These are phyloP conservation scores for Rhyzopertha dominica DNA, from an alignment of 1,140 invertebrate genomes.

Conservation along the genomic window DNA sequence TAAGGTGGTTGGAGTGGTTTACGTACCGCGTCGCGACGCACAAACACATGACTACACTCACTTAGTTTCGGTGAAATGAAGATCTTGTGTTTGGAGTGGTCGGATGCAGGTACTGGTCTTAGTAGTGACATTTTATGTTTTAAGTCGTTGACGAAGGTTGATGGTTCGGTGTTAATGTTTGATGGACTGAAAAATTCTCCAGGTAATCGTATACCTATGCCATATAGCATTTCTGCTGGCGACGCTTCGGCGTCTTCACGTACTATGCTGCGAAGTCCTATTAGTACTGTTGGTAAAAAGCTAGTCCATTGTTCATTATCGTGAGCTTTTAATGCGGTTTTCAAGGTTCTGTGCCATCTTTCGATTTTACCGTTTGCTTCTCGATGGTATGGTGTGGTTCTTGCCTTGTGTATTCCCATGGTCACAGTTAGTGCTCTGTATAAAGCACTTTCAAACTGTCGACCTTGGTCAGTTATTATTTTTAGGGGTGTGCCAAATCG, in stretches of 20 bases:
- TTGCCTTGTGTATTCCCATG: constrained; percentile 1
- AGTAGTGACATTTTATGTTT: too few relatives aligned
- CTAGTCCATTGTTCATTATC: constrained; percentile 6
- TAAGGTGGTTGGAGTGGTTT: too few relatives aligned
- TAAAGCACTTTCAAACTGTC: constrained; percentile 39
- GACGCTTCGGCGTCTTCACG: constrained; percentile 29
- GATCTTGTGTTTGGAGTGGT: too few relatives aligned
- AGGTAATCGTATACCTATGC: constrained; percentile 25
- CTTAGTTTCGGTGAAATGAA: too few relatives aligned
- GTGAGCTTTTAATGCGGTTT: constrained; percentile 22
- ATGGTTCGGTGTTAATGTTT: too few relatives aligned
- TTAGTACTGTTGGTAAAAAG: constrained; percentile 18
- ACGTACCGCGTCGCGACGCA: too few relatives aligned
- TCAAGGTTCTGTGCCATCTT: constrained; percentile 29
- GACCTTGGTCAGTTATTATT: constrained; percentile 46
- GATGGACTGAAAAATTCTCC: too few relatives aligned
- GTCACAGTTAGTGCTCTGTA: constrained; percentile 9
- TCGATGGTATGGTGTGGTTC: constrained; percentile 30
- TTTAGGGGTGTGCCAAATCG: constrained; percentile 39
- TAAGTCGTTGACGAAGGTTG: too few relatives aligned
- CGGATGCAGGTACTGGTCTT: too few relatives aligned
- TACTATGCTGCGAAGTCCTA: constrained; percentile 19
- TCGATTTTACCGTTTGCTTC: constrained; percentile 39
- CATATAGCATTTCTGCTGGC: constrained; percentile 34
- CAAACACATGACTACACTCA: not conserved